A percentile compares a stretch with the other conserved stretches of the same genome.
These are phyloP conservation scores for Dascillus cervinus DNA, from an alignment of 2,888 invertebrate species.

Conservation along the genomic window DNA sequence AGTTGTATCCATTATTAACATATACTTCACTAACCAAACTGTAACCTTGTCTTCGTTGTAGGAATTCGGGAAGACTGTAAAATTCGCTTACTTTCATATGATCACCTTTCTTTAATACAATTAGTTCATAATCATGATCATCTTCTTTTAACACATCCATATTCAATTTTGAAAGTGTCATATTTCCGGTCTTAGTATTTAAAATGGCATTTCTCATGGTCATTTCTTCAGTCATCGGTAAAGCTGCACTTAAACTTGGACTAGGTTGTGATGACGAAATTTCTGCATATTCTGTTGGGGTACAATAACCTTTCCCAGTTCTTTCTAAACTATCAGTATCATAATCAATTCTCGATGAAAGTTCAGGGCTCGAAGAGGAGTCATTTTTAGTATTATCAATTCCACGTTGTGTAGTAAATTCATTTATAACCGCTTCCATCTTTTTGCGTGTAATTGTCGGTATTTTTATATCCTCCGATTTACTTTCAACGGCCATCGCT, in stretches of 20 bases:
- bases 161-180: slow-evolving; percentile 43
- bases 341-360: slow-evolving; percentile 44
- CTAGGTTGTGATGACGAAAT: slow-evolving; percentile 62
- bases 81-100: slow-evolving; percentile 30
- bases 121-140: slow-evolving; percentile 44
- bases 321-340: slow-evolving; percentile 70
- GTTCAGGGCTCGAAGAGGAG: slow-evolving; percentile 7
- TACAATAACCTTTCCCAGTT: slow-evolving; percentile 47
- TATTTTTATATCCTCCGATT: slow-evolving; percentile 33
- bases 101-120: slow-evolving; percentile 33
- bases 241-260: slow-evolving; percentile 63
- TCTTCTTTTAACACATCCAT: slow-evolving; percentile 19
- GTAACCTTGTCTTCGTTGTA: slow-evolving; percentile 47
- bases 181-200: slow-evolving; percentile 52
- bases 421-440: slow-evolving; percentile 56
- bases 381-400: slow-evolving; percentile 1
- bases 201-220: slow-evolving; percentile 72
- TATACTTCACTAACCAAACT: slow-evolving; percentile 72
- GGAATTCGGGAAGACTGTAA: slow-evolving; percentile 48
- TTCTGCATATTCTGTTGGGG: slow-evolving; percentile 57
- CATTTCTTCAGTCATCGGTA: slow-evolving; percentile 73
- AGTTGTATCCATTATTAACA: slow-evolving; percentile 67
- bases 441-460: slow-evolving; percentile 50
- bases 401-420: slow-evolving; percentile 33
- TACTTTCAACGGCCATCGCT: slow-evolving; percentile 50